Conservation (phyloP, 2,113 vertebrate species). For the Pterocles orientalis region DNA sequence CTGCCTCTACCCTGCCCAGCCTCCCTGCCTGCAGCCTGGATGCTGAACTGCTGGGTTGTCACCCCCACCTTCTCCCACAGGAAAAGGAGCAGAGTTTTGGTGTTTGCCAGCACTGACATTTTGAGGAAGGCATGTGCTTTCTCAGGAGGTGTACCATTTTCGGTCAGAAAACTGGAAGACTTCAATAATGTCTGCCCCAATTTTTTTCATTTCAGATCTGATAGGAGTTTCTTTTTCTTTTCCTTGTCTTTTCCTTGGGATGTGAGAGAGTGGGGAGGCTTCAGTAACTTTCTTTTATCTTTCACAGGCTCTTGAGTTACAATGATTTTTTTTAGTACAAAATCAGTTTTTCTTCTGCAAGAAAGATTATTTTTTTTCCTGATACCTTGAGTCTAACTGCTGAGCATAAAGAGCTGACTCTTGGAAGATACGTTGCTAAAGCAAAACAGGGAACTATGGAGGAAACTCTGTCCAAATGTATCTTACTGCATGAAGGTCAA, state of each 20-base stretch:
- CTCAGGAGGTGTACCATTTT: background rate
- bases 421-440: background rate
- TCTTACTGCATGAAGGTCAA: background rate
- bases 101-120: background rate
- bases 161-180: background rate
- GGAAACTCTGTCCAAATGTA: background rate
- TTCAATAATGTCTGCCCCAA: background rate
- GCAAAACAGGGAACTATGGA: background rate
- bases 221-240: background rate
- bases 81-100: background rate
- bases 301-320: background rate
- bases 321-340: background rate
- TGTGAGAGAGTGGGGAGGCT: background rate
- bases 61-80: rapidly evolving
- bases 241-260: background rate
- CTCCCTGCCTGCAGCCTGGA: background rate
- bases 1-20: background rate
- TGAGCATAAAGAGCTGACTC: background rate
- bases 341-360: background rate
- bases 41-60: background rate
- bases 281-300: background rate
- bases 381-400: background rate
- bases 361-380: background rate
- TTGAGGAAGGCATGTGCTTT: background rate
- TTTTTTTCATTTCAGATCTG: background rate